Conservation (phyloP, 2,113 vertebrate genomes). For the Cepphus grylle region DNA sequence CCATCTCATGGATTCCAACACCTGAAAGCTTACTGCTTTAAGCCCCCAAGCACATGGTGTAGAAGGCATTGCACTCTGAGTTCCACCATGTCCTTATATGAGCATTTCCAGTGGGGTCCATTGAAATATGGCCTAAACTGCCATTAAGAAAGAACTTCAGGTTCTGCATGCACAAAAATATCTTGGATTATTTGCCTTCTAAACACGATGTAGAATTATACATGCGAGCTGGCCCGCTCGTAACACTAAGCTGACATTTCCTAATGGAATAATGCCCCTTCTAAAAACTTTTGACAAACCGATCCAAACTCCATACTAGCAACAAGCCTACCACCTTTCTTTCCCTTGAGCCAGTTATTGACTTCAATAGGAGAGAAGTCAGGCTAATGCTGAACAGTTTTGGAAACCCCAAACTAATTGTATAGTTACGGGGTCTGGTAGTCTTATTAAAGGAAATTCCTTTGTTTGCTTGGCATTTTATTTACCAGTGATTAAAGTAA, state of each 20-base stretch:
- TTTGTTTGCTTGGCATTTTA: not conserved
- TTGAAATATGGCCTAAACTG: not conserved
- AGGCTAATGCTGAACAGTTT: not conserved
- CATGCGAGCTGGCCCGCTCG: not conserved
- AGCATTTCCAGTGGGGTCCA: not conserved
- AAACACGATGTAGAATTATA: not conserved
- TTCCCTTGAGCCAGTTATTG: not conserved
- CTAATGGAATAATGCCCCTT: not conserved
- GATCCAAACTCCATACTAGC: not conserved
- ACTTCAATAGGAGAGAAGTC: not conserved
- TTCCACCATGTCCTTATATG: not conserved
- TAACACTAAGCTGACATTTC: not conserved
- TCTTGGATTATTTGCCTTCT: not conserved
- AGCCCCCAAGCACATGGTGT: not conserved
- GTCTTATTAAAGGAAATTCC: not conserved
- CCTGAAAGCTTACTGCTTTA: not conserved
- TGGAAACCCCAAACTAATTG: not conserved
- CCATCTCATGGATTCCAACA: not conserved
- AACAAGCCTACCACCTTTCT: not conserved
- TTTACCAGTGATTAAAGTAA: not conserved
- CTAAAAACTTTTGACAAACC: not conserved
- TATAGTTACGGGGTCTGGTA: not conserved
- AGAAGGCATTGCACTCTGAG: not conserved
- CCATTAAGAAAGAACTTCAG: not conserved
- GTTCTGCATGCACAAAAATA: not conserved